These are phyloP conservation scores for Zaprionus capensis DNA, from an alignment of 1,140 invertebrate species.

Conservation along the genomic window DNA sequence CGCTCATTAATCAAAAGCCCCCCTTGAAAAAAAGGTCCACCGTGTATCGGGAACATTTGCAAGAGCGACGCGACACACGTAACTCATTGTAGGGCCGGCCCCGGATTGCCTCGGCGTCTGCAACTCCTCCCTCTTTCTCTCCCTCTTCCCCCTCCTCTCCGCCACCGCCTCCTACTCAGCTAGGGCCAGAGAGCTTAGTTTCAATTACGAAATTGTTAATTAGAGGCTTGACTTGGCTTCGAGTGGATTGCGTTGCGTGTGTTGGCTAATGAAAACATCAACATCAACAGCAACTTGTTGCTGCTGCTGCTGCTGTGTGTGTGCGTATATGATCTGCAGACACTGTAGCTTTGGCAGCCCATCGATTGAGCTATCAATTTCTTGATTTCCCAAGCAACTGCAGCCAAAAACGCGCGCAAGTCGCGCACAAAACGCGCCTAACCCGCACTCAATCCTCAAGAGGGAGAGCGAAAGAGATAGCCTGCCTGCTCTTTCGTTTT, in stretches of 20 bases:
- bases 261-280: slow-evolving; percentile 68
- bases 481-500: not conserved
- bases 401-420: slow-evolving; percentile 29
- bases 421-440: slow-evolving; percentile 26
- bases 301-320: slow-evolving; percentile 18
- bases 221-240: slow-evolving; percentile 50
- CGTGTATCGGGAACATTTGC: slow-evolving; percentile 66
- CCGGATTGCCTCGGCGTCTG: not conserved
- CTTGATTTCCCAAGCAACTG: not conserved
- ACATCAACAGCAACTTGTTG: slow-evolving; percentile 31
- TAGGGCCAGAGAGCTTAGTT: slow-evolving; percentile 35
- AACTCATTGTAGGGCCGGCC: slow-evolving; percentile 46
- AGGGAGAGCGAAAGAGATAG: slow-evolving; percentile 8
- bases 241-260: slow-evolving; percentile 27
- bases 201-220: slow-evolving; percentile 77
- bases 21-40: not conserved
- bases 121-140: slow-evolving; percentile 11
- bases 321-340: slow-evolving; percentile 11
- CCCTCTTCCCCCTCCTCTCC: slow-evolving; percentile 17
- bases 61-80: slow-evolving; percentile 39
- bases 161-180: slow-evolving; percentile 20
- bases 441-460: not conserved
- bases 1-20: slow-evolving; percentile 76
- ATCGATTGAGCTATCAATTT: slow-evolving; percentile 27
- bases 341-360: not conserved